Evolutionary conservation across 1,140 invertebrate species (phyloP).

Genomic region (Microvelia longipes): DNA sequence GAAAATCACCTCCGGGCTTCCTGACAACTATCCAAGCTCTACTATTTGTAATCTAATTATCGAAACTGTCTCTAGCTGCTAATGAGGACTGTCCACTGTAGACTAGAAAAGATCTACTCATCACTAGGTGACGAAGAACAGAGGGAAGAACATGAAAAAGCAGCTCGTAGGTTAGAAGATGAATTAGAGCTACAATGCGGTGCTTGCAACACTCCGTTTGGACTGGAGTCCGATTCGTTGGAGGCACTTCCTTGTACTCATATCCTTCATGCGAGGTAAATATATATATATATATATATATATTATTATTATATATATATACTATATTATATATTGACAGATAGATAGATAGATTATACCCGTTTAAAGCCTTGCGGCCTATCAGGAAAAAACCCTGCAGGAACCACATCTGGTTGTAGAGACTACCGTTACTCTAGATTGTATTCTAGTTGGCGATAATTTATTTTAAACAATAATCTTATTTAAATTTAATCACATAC

Average conservation of each 20-base stretch:
- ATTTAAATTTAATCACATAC: no score
- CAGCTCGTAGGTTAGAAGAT: conserved; percentile 50
- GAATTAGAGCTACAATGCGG: conserved; percentile 60
- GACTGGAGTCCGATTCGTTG: conserved; percentile 50
- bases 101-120: conserved; percentile 58
- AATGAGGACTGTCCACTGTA: conserved; percentile 54
- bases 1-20: no score
- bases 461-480: no score
- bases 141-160: conserved; percentile 49
- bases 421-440: no score
- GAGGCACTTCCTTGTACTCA: conserved; percentile 69
- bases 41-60: no score
- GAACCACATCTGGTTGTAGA: no score
- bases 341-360: neutral
- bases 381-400: no score
- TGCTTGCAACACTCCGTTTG: conserved; percentile 55
- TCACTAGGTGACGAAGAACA: conserved; percentile 66
- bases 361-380: no score
- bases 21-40: no score
- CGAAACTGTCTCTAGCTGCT: no score
- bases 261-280: conserved; percentile 69
- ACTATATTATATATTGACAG: neutral
- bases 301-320: neutral
- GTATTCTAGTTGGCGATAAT: no score
- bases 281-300: neutral